Evolutionary conservation across 2,113 vertebrate species (phyloP).

Genomic region (Oreochromis niloticus): DNA sequence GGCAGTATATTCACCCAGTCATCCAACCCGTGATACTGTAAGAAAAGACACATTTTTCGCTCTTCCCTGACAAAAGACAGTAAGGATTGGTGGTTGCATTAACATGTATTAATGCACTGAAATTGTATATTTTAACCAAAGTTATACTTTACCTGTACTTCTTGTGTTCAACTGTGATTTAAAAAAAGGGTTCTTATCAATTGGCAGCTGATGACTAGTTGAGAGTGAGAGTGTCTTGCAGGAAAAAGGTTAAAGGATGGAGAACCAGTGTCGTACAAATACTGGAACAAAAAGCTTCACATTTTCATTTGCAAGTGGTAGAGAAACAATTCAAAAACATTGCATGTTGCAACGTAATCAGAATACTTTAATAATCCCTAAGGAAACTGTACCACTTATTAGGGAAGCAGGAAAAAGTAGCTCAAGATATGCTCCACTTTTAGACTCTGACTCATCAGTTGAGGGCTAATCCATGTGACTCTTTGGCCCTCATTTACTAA

Average conservation of each 20-base stretch:
- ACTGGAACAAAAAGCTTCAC: neutral
- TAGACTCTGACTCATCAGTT: neutral
- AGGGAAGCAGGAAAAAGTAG: neutral
- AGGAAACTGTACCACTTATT: neutral
- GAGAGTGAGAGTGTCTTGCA: neutral
- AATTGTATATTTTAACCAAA: neutral
- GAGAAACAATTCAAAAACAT: neutral
- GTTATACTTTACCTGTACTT: accelerated
- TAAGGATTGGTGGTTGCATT: neutral
- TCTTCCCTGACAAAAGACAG: neutral
- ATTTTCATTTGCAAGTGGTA: neutral
- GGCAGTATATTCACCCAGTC: neutral
- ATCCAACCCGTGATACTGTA: neutral
- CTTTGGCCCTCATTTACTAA: neutral
- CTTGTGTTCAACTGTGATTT: neutral
- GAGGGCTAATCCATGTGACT: neutral
- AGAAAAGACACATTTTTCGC: accelerated
- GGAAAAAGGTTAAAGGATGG: neutral
- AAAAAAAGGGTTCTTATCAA: neutral
- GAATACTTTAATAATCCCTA: neutral
- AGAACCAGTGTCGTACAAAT: neutral
- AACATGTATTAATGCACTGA: neutral
- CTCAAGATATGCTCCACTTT: neutral
- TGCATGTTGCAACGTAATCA: accelerated
- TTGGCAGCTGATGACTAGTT: neutral